Evolutionary conservation across 2,888 invertebrate species (phyloP).

Genomic region (Cenopis cana): DNA sequence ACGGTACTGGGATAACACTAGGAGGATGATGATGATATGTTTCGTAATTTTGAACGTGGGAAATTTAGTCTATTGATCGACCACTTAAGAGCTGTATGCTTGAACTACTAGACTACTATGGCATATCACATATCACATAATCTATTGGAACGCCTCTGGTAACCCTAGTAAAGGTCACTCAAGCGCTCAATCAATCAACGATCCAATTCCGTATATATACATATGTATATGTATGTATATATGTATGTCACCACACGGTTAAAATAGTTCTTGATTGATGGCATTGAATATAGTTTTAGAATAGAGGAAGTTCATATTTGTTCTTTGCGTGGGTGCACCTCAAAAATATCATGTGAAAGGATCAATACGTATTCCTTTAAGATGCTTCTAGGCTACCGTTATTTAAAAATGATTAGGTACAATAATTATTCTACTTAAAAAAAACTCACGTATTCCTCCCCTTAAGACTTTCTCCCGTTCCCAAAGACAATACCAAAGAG

Average conservation of each 20-base stretch:
- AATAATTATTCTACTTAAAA: too few relatives aligned
- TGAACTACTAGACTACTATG: too few relatives aligned
- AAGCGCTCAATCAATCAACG: slow-evolving; percentile 8
- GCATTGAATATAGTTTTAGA: background rate
- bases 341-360: background rate
- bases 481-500: background rate
- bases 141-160: background rate
- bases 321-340: background rate
- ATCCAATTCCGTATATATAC: slow-evolving; percentile 9
- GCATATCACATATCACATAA: too few relatives aligned
- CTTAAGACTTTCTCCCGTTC: background rate
- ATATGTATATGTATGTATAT: background rate
- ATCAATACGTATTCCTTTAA: too few relatives aligned
- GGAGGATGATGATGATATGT: too few relatives aligned
- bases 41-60: too few relatives aligned
- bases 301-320: background rate
- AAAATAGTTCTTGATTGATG: slow-evolving; percentile 4
- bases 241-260: background rate
- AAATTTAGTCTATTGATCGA: too few relatives aligned
- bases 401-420: too few relatives aligned
- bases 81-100: too few relatives aligned
- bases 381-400: too few relatives aligned
- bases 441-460: too few relatives aligned
- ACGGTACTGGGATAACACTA: too few relatives aligned
- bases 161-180: slow-evolving; percentile 12